Evolutionary conservation across 2,113 vertebrate species (phyloP), one percentile per base, ranked within the genome.

Genomic region (Brachypodius melanocephalos): DNA sequence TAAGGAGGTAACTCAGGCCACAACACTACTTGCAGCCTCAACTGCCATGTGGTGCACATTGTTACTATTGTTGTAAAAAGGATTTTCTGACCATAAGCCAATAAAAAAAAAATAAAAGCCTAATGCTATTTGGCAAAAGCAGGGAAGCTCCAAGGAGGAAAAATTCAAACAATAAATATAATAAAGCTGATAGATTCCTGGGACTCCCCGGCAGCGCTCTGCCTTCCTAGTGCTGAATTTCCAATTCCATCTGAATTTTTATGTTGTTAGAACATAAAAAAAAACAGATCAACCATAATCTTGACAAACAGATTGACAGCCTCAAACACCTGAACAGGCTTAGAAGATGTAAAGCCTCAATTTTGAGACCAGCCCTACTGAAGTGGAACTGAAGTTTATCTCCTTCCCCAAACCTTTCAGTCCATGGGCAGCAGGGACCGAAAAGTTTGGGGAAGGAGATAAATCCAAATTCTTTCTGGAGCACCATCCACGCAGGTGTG

Each of bases 281-380:
- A 10, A 57, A 19, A 5, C 4, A 29, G 12, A 43, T 31, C 14
- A 51, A 12, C 10, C 5, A 8, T 9, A 40, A 12, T 28, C 49
- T 16, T 71, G 46, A 74, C 40, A 31, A 46, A 73, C 3, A 18
- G 20, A 10, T 1, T 31, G 55, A 65, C 40, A 69, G n/a, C 9
- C 19, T 38, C 29, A 20, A 69, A n/a, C 17, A 36, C 17, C 19
- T 42, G 57, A 36, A 29, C 3, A 26, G 52, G 46, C 61, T 57
- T 36, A 52, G 42, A 55, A 63, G 73, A 40, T 1, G 0, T 1
- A n/a, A 62, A 1, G 3, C 16, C 43, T 24, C 14, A 5, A 4
- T 26, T 74, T 61, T 61, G 11, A 67, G 58, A 22, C 6, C 6
- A 58, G 66, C 17, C 25, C 72, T 29, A 3, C 38, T 13, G 36